phyloP scores from a whole-genome alignment of 2,888 invertebrate species.

The Drosophila kambysellisi region DNA sequence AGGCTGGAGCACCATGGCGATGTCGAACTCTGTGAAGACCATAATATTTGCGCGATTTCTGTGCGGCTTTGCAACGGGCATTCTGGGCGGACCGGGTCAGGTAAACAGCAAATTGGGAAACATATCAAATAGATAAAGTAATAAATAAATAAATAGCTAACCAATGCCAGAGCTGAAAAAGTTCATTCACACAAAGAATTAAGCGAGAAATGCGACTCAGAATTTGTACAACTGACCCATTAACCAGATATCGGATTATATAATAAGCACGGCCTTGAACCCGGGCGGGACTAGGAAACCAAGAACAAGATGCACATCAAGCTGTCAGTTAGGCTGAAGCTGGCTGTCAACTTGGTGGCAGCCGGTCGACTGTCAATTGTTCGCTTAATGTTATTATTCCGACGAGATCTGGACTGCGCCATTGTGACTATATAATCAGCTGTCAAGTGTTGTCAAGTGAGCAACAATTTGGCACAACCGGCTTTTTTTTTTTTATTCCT shows the following conservation, averaged over 20 bases:
- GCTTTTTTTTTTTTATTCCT: background rate
- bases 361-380: conserved; percentile 57
- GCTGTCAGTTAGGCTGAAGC: conserved; percentile 31
- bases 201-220: background rate
- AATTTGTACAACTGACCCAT: conserved; percentile 61
- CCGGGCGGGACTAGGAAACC: conserved; percentile 11
- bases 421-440: conserved; percentile 58
- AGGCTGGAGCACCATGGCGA: conserved; percentile 90
- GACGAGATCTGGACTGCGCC: conserved; percentile 10
- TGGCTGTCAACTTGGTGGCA: conserved; percentile 30
- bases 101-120: conserved; percentile 84
- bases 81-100: conserved; percentile 91
- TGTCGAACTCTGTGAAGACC: conserved; percentile 87
- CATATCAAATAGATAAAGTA: background rate
- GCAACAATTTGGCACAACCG: conserved; percentile 48
- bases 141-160: background rate
- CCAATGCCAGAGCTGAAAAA: conserved; percentile 24
- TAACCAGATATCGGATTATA: conserved; percentile 59
- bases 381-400: conserved; percentile 63
- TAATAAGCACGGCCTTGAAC: conserved; percentile 56
- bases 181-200: conserved; percentile 50
- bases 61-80: conserved; percentile 90
- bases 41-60: conserved; percentile 89
- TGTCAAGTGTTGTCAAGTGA: conserved; percentile 45
- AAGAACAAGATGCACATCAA: conserved; percentile 27